Percentiles rank a stretch among this genome's conserved stretches.
Conservation (phyloP, 2,797 vertebrate genomes). For the Sebastes paucispinis region DNA sequence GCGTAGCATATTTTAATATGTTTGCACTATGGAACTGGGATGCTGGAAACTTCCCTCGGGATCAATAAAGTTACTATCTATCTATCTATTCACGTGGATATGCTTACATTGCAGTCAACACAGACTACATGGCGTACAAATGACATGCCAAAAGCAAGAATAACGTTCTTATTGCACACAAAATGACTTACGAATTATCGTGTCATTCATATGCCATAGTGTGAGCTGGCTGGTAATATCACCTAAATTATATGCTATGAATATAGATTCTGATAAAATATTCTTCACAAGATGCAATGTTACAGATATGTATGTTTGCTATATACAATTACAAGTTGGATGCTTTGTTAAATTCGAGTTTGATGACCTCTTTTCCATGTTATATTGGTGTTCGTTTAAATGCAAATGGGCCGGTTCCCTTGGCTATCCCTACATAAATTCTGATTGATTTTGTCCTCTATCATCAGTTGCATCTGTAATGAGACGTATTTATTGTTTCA, state of each 20-base stretch:
- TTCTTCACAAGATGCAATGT: not conserved
- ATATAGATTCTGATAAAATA: not conserved
- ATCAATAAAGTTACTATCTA: no score
- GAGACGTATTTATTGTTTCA: slow-evolving; percentile 14
- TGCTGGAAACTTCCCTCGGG: no score
- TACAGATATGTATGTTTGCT: not conserved
- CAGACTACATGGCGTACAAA: no score
- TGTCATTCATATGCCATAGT: no score
- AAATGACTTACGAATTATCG: no score
- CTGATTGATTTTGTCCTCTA: slow-evolving; percentile 2
- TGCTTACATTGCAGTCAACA: no score
- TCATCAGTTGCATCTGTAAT: not conserved
- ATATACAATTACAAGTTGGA: not conserved
- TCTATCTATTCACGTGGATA: no score
- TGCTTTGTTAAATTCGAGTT: not conserved
- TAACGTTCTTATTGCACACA: no score
- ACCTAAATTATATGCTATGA: not conserved
- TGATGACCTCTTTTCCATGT: not conserved
- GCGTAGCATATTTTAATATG: no score
- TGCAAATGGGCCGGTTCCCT: not conserved
- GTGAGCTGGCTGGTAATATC: not conserved
- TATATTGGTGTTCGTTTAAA: not conserved
- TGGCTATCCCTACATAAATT: not conserved
- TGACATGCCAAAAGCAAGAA: no score
- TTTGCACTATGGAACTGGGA: no score